Conservation (phyloP, 2,113 vertebrate genomes). For the Australoheros scitulus region DNA sequence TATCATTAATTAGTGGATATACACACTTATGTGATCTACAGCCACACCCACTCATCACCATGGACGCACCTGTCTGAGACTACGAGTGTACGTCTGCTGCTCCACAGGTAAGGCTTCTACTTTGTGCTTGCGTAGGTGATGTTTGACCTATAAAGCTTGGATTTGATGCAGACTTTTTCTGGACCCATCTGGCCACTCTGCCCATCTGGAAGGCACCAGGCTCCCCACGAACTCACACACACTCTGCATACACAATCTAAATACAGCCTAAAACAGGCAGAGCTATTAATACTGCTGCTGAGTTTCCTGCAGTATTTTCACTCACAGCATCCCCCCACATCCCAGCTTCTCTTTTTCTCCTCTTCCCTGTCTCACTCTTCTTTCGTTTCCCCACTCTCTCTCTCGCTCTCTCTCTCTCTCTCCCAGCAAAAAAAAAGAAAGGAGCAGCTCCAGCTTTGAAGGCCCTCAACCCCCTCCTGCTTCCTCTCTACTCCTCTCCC, state of each 20-base stretch:
- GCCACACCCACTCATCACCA: conserved; percentile 94
- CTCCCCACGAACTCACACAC: not conserved
- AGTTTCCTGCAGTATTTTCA: conserved; percentile 58
- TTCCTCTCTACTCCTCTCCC: conserved; percentile 18
- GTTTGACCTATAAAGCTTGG: conserved; percentile 31
- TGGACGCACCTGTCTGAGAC: conserved; percentile 91
- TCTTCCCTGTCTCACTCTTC: conserved; percentile 15
- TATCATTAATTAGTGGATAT: not conserved
- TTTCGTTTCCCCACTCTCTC: not conserved
- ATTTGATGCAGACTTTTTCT: conserved; percentile 19
- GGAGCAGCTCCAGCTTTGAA: conserved; percentile 54
- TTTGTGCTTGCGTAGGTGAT: conserved; percentile 24
- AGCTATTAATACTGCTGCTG: conserved; percentile 65
- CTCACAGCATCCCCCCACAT: conserved; percentile 28
- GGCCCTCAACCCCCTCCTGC: conserved; percentile 11
- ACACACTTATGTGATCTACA: conserved; percentile 56
- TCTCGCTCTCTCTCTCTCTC: no score
- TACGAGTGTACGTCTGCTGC: conserved; percentile 97
- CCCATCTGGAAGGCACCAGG: not conserved
- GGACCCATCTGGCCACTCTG: conserved; percentile 33
- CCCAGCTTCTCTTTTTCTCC: conserved; percentile 15
- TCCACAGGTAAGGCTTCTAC: conserved; percentile 85
- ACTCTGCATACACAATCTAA: conserved; percentile 25
- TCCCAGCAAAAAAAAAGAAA: conserved; percentile 12
- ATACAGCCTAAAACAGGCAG: conserved; percentile 51